Base-by-base conservation (phyloP, 2,888 invertebrate genomes). In the Erynnis tages region DNA sequence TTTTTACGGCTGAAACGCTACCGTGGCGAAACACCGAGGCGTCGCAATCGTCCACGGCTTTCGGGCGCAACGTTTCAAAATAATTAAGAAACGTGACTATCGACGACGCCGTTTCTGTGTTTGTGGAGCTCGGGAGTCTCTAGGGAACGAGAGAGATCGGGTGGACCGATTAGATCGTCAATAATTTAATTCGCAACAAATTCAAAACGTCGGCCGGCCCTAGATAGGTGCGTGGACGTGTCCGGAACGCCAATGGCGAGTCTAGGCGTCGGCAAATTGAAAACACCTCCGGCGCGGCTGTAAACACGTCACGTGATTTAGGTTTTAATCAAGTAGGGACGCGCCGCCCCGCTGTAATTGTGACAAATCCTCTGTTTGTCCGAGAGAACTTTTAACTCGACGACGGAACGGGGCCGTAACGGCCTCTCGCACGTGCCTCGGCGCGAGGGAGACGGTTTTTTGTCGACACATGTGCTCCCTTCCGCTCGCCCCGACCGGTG, bases 301-400 rank as follows among this genome's bases (percentile, higher is more conserved):
- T 89, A 89, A 88, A 89, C 89, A 88, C 87, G 89, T 88, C 89
- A 88, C 89, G 89, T 89, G 89, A 89, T 89, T 89, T 89, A 89
- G 89, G 88, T 88, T 89, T 89, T 89, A 89, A 89, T 89, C 89
- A 89, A 89, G 87, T 82, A 83, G 86, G 87, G 86, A 83, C 88
- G 82, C 83, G 71, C 80, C 79, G 76, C 78, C 81, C 71, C 71
- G 79, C 73, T 83, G 88, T 89, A 89, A 89, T 89, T 89, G 89
- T 88, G 89, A 89, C 89, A 89, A 89, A 89, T 88, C 87, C 89
- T 87, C 88, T 89, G 89, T 89, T 89, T 89, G 89, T 88, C 83
- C 87, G 84, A 84, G 80, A 79, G 77, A 88, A 89, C 84, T 88
- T 88, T 89, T 87, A 88, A 88, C 87, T 87, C 80, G 77, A 73